phyloP scores from a whole-genome alignment of 1,140 invertebrate species.

The Tetramorium alpestre region DNA sequence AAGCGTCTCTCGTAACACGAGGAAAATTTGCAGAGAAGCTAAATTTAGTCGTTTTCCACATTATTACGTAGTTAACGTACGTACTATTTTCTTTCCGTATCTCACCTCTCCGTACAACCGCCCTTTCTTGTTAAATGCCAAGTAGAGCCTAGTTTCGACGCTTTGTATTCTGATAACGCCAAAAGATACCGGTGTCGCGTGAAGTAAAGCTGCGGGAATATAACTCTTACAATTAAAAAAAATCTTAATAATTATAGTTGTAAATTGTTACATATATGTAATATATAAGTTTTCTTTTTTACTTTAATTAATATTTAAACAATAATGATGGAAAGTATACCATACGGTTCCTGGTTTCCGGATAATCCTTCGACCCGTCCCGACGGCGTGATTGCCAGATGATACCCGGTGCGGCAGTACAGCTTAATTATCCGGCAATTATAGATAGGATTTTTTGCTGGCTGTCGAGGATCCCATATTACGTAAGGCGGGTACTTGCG shows the following conservation, averaged over 20 bases:
- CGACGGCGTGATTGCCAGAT: constrained; percentile 86
- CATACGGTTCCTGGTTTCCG: constrained; percentile 85
- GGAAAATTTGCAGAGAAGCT: neutral
- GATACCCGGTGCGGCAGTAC: constrained; percentile 87
- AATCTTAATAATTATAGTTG: neutral
- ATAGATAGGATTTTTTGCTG: constrained; percentile 76
- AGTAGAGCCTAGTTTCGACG: constrained; percentile 86
- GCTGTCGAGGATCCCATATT: constrained; percentile 77
- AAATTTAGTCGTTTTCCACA: neutral
- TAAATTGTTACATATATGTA: neutral
- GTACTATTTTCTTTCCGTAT: neutral
- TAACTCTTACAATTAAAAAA: neutral
- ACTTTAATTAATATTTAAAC: neutral
- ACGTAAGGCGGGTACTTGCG: constrained; percentile 61
- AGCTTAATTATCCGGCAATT: constrained; percentile 85
- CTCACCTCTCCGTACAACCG: constrained; percentile 88
- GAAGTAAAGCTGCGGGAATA: constrained; percentile 85
- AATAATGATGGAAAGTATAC: constrained; percentile 81
- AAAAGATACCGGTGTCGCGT: constrained; percentile 85
- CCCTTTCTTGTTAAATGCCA: constrained; percentile 89
- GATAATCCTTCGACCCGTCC: constrained; percentile 86
- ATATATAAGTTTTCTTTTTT: neutral
- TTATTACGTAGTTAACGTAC: neutral
- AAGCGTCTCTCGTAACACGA: neutral
- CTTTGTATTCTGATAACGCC: constrained; percentile 87